These are phyloP conservation scores for Molossus molossus DNA, from an alignment of 2,797 vertebrate genomes.

Conservation along the genomic window DNA sequence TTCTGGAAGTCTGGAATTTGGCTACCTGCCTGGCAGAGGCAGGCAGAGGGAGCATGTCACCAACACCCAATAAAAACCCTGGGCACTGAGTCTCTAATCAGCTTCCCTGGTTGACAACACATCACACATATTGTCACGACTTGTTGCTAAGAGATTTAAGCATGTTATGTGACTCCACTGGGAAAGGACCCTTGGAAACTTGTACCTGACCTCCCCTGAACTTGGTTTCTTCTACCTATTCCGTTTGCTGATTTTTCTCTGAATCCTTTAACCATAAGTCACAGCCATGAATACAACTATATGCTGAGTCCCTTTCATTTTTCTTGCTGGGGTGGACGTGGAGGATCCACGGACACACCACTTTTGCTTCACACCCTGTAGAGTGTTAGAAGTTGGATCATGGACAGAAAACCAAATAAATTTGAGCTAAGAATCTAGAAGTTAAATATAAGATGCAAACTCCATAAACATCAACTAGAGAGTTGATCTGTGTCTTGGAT, in stretches of 20 bases:
- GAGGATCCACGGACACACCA: background rate
- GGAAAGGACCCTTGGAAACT: background rate
- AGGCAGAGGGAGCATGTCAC: background rate
- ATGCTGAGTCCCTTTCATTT: background rate
- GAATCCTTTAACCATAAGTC: background rate
- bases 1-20: background rate
- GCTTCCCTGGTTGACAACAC: too few relatives aligned
- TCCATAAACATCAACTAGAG: background rate
- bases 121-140: background rate
- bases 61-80: background rate
- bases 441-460: background rate
- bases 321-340: fast-evolving
- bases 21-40: background rate
- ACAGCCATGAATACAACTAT: background rate
- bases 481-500: background rate
- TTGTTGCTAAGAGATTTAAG: background rate
- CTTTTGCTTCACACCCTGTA: background rate
- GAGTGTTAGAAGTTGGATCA: background rate
- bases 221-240: background rate
- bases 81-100: background rate
- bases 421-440: background rate
- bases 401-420: background rate
- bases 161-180: background rate
- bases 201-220: background rate
- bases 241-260: background rate